These are phyloP conservation scores for Poeciliopsis turneri DNA, from an alignment of 2,797 vertebrate genomes.

Conservation along the genomic window DNA sequence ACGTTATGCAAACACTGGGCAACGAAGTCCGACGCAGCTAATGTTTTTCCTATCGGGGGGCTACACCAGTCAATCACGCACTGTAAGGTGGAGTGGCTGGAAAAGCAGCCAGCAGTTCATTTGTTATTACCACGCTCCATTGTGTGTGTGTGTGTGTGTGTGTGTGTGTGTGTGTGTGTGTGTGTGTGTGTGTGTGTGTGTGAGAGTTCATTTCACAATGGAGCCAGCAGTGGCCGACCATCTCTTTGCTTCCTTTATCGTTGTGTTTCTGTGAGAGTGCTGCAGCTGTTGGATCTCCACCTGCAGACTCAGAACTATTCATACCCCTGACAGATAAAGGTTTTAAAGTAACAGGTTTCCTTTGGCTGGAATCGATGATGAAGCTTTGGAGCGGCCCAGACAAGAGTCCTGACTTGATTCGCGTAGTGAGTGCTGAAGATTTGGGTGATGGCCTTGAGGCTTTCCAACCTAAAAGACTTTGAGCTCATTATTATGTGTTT, in stretches of 20 bases:
- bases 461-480: too few species aligned
- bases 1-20: slow-evolving; percentile 67
- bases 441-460: not conserved
- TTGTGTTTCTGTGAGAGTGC: slow-evolving; percentile 48
- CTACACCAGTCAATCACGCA: slow-evolving; percentile 54
- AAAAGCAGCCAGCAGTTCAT: slow-evolving; percentile 47
- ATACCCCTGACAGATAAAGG: not conserved
- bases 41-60: slow-evolving; percentile 72
- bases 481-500: too few species aligned
- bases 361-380: not conserved
- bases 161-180: not conserved
- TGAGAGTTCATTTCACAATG: slow-evolving; percentile 63
- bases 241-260: slow-evolving; percentile 63
- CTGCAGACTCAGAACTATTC: not conserved
- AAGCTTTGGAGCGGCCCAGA: not conserved
- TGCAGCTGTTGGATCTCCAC: slow-evolving; percentile 10
- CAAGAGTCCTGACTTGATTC: not conserved
- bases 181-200: slow-evolving; percentile 24
- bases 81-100: slow-evolving; percentile 43
- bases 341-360: not conserved
- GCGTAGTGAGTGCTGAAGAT: not conserved
- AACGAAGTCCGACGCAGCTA: slow-evolving; percentile 67
- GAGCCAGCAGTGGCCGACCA: slow-evolving; percentile 64
- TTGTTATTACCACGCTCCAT: slow-evolving; percentile 59
- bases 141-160: slow-evolving; percentile 48